phyloP scores from a whole-genome alignment of 2,888 invertebrate species.

The Polylopha cassiicola region DNA sequence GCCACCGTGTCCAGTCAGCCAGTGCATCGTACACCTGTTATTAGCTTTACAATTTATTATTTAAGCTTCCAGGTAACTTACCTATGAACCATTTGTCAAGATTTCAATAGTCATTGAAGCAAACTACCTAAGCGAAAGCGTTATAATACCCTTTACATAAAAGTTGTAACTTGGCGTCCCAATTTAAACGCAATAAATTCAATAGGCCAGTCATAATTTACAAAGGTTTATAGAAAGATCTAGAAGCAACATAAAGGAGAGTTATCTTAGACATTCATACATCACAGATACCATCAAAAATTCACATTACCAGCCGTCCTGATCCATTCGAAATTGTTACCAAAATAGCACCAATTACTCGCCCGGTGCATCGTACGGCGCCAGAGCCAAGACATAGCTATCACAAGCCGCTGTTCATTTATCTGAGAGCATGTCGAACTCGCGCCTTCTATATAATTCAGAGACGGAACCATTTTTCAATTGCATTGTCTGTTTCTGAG shows the following conservation, averaged over 20 bases:
- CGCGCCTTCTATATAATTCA: conserved; percentile 52
- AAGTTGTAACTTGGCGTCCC: too few species aligned
- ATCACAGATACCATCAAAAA: too few species aligned
- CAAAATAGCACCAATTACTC: conserved; percentile 61
- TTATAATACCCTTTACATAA: too few species aligned
- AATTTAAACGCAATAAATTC: too few species aligned
- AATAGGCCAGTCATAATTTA: too few species aligned
- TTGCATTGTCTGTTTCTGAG: conserved; percentile 28
- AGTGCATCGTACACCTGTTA: conserved; percentile 22
- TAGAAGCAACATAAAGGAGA: too few species aligned
- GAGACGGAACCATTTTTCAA: conserved; percentile 43
- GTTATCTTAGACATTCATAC: too few species aligned
- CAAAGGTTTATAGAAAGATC: too few species aligned
- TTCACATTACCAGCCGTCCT: too few species aligned
- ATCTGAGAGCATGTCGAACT: conserved; percentile 57
- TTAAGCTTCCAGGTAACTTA: conserved; percentile 17
- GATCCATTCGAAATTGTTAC: conserved; percentile 16
- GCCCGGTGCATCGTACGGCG: conserved; percentile 25
- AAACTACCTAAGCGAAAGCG: too few species aligned
- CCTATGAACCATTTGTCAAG: conserved; percentile 24
- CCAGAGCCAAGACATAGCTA: conserved; percentile 33
- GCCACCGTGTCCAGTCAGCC: too few species aligned
- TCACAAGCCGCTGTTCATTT: conserved; percentile 53
- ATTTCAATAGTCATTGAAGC: too few species aligned
- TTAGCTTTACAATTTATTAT: conserved; percentile 30